Evolutionary conservation across 2,888 invertebrate species (phyloP).

Genomic region (Latrodectus elegans): DNA sequence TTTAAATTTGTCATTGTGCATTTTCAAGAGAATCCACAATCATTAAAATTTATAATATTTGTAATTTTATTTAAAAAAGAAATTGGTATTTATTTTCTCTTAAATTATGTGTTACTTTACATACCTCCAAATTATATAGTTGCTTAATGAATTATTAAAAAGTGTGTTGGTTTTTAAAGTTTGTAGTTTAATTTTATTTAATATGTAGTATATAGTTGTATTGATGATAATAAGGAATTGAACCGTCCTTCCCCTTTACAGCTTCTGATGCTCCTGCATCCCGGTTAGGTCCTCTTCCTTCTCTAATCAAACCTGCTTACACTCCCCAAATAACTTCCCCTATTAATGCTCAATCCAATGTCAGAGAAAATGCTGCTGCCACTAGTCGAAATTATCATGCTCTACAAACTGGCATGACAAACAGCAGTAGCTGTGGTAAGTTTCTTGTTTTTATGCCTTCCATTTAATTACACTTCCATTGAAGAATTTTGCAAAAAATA

Average conservation of each 20-base stretch:
- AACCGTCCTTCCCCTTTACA: conserved; percentile 45
- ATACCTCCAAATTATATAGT: too few species aligned
- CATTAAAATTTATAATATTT: too few species aligned
- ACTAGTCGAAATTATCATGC: conserved; percentile 56
- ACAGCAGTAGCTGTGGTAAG: conserved; percentile 47
- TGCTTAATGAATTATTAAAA: neutral
- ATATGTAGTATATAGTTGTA: neutral
- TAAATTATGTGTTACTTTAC: too few species aligned
- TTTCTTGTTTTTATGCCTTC: neutral
- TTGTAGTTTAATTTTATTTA: neutral
- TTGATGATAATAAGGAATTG: conserved; percentile 27
- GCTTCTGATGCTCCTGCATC: conserved; percentile 52
- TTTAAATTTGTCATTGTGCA: too few species aligned
- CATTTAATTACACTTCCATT: too few species aligned
- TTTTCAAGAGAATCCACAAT: too few species aligned
- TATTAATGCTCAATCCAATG: conserved; percentile 28
- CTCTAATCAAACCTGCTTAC: conserved; percentile 30
- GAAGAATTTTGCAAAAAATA: too few species aligned
- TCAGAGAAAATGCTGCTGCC: conserved; percentile 50
- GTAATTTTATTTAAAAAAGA: too few species aligned
- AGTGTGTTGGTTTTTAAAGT: neutral
- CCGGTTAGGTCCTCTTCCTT: conserved; percentile 53
- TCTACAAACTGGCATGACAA: conserved; percentile 41
- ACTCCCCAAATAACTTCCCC: conserved; percentile 53
- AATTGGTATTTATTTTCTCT: too few species aligned